Evolutionary conservation across 2,797 vertebrate species (phyloP), one percentile per base, ranked within the genome.

Genomic region (Anableps anableps): DNA sequence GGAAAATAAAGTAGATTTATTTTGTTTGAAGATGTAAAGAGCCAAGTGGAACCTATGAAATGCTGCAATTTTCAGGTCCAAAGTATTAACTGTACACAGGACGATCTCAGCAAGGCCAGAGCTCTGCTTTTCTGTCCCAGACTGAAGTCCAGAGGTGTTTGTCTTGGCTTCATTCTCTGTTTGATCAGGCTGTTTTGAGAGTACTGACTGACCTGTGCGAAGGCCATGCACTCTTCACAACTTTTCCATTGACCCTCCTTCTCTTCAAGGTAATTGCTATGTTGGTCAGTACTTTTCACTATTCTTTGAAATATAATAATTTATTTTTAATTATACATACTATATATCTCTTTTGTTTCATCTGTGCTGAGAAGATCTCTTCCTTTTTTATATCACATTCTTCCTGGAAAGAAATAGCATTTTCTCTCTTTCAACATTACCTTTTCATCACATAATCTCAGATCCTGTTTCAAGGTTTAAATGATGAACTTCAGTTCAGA

Each of bases 171-270:
- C 14, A 9, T 55, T 84, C 78, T 89, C 74, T 95, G 94, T 95
- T 96, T 95, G 91, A 95, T 95, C 92, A 94, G 88, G 93, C 88
- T 94, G 91, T 90, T 96, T 90, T 89, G 88, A 86, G 89, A 94
- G 91, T 92, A 92, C 90, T 85, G 76, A 89, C 85, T 89, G 87
- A 93, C 82, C 87, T 86, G 83, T 84, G 78, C 74, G 26, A 62
- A 88, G 91, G 76, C 88, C 88, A 83, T 85, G 74, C 82, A 85
- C 45, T 74, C 53, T 74, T 75, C 80, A 36, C 53, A 83, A 78
- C 68, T 64, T 58, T 34, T 78, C 29, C 78, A 48, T 70, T 74
- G 48, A 7, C 50, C 50, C 19, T 17, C n/a, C 10, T 48, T 53
- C 14, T 74, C 43, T 11, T 70, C 58, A 41, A 41, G 36, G 36